Base-by-base conservation (phyloP, 2,113 vertebrate species). In the Cyphomyrus discorhynchus region DNA sequence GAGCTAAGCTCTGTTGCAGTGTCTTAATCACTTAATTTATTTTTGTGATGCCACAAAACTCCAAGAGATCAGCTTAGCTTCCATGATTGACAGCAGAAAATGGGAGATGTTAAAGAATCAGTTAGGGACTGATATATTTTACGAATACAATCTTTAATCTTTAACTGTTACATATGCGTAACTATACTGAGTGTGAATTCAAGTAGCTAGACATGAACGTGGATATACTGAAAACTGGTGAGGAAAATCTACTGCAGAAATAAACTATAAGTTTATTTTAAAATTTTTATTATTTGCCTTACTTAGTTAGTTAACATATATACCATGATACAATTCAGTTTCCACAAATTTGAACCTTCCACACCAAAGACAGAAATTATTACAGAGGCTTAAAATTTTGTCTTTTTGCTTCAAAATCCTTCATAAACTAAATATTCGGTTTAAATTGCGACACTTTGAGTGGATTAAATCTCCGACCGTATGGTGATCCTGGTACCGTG, bases 21-120 rank as follows among this genome's bases (percentile, higher is more conserved):
- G 85, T 47, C 49, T 86, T 86, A 86, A 86, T 86, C 27, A 56
- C 49, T 84, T 84, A 87, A 87, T 53, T 87, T 87, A 87, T 87
- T 87, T 86, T 87, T 87, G 31, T 49, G 47, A 50, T 87, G 50
- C 50, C 27, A 87, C 13, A 53, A 87, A 39, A 87, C 85, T 87
- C 85, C 49, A 53, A 53, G 50, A 87, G 50, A 87, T 87, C 27
- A 35, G 85, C 50, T 87, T 87, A 53, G 50, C 85, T 87, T 87
- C 47, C 45, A 87, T 53, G 85, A 53, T 9, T 87, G 85, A 56
- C 85, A 87, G 85, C 50, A 42, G 27, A 39, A 87, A 87, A 87
- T 56, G 85, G 27, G 7, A 56, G 27, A 87, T 87, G 85, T 21
- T 19, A 42, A 87, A 87, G 27, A 53, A 53, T 56, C 85, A 35